phyloP scores from a whole-genome alignment of 2,797 vertebrate genomes.

The Parauchenoglanis punctatus region DNA sequence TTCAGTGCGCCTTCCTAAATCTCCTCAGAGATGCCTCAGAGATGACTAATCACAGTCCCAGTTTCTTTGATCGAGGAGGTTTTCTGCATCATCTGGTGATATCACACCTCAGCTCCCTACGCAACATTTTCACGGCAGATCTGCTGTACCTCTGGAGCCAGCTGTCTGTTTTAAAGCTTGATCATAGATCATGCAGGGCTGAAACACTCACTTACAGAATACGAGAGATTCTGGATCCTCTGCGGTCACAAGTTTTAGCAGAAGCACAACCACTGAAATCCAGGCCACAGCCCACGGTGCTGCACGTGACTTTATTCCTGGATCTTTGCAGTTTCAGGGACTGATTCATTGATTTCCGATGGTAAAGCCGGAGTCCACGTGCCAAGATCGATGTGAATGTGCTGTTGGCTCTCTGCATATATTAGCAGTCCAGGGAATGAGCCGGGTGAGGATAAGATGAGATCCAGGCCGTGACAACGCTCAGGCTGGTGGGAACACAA shows the following conservation, averaged over 20 bases:
- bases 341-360: conserved; percentile 34
- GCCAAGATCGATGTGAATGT: conserved; percentile 39
- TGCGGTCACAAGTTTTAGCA: not conserved
- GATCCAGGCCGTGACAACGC: conserved; percentile 36
- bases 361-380: conserved; percentile 1
- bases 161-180: conserved; percentile 15
- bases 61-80: conserved; percentile 3
- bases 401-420: conserved; percentile 3
- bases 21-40: not conserved
- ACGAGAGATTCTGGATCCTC: not conserved
- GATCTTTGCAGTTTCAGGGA: conserved; percentile 9
- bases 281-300: conserved; percentile 3
- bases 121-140: conserved; percentile 28
- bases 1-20: conserved; percentile 2
- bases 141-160: conserved; percentile 47
- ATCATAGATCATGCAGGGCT: not conserved
- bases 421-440: not conserved
- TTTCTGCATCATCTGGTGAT: conserved; percentile 19
- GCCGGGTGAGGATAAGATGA: conserved; percentile 13
- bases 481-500: conserved; percentile 6
- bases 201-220: not conserved
- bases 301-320: conserved; percentile 49
- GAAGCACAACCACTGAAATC: conserved; percentile 6
- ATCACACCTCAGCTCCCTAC: conserved; percentile 45
- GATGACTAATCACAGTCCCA: conserved; percentile 14